These are phyloP conservation scores for Diaphora mendica DNA, from an alignment of 2,888 invertebrate species.

Conservation along the genomic window DNA sequence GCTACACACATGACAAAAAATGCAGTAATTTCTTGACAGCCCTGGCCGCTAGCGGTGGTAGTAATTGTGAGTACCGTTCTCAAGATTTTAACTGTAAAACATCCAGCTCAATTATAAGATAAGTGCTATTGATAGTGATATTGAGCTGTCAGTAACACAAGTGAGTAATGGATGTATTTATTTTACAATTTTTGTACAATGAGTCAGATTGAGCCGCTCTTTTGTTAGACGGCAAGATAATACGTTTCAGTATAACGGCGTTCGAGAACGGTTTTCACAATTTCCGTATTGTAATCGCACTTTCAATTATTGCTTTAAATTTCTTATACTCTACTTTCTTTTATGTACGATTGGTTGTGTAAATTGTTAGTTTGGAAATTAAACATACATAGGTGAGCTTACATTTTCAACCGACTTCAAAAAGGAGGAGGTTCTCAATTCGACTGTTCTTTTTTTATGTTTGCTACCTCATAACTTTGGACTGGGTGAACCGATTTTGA, in stretches of 20 bases:
- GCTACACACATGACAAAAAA: slow-evolving; percentile 28
- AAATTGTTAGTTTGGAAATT: slow-evolving; percentile 22
- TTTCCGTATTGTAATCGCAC: slow-evolving; percentile 39
- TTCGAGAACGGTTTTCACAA: slow-evolving; percentile 35
- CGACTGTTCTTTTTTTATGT: too few species aligned
- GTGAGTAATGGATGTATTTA: slow-evolving; percentile 44
- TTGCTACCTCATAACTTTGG: too few species aligned
- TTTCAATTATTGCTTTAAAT: slow-evolving; percentile 44
- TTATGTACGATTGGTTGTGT: slow-evolving; percentile 25
- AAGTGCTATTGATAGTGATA: slow-evolving; percentile 58
- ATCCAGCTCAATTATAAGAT: slow-evolving; percentile 66
- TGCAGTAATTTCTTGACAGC: slow-evolving; percentile 30
- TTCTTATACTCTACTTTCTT: slow-evolving; percentile 46
- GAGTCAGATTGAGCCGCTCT: slow-evolving; percentile 39
- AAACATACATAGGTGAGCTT: slow-evolving; percentile 8
- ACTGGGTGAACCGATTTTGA: too few species aligned
- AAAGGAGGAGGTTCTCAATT: too few species aligned
- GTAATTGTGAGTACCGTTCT: slow-evolving; percentile 50
- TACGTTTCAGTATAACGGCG: slow-evolving; percentile 34
- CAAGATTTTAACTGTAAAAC: slow-evolving; percentile 62
- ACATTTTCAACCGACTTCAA: too few species aligned
- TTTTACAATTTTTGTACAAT: slow-evolving; percentile 49
- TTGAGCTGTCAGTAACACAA: slow-evolving; percentile 48
- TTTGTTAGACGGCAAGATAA: slow-evolving; percentile 50
- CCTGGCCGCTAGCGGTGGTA: slow-evolving; percentile 30